These are phyloP conservation scores for Montipora capricornis DNA, from an alignment of 64 coral and sea anemone genomes.

Conservation along the genomic window DNA sequence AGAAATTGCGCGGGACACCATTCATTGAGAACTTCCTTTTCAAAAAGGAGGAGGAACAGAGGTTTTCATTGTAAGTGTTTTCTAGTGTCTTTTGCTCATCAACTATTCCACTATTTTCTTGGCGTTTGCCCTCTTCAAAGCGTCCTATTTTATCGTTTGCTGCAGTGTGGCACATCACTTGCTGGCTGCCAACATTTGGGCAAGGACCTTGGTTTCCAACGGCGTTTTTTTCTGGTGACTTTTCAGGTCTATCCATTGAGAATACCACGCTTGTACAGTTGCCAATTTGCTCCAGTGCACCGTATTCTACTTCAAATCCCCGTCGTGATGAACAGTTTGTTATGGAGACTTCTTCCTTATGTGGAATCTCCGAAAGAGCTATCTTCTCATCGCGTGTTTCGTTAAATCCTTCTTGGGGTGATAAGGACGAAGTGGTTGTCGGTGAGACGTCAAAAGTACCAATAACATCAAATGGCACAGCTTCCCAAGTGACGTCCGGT, in stretches of 20 bases:
- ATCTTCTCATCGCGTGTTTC: conserved; percentile 13
- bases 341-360: not conserved
- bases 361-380: not conserved
- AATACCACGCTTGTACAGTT: not conserved
- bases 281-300: not conserved
- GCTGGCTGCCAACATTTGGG: not conserved
- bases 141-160: not conserved
- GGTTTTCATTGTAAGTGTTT: not conserved
- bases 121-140: not conserved
- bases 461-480: not conserved
- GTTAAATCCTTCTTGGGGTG: not conserved
- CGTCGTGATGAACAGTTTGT: not conserved
- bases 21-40: not conserved
- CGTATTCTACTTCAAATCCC: not conserved
- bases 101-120: not conserved
- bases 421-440: not conserved
- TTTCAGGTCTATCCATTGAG: not conserved
- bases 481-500: no score
- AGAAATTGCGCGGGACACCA: not conserved
- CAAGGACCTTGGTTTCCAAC: not conserved
- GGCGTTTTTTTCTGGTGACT: not conserved
- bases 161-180: not conserved
- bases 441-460: not conserved
- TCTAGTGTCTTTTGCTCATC: not conserved
- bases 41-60: not conserved